Evolutionary conservation across 2,888 invertebrate genomes (phyloP), one percentile per base, ranked within the genome.

Genomic region (Cyclophora punctaria): DNA sequence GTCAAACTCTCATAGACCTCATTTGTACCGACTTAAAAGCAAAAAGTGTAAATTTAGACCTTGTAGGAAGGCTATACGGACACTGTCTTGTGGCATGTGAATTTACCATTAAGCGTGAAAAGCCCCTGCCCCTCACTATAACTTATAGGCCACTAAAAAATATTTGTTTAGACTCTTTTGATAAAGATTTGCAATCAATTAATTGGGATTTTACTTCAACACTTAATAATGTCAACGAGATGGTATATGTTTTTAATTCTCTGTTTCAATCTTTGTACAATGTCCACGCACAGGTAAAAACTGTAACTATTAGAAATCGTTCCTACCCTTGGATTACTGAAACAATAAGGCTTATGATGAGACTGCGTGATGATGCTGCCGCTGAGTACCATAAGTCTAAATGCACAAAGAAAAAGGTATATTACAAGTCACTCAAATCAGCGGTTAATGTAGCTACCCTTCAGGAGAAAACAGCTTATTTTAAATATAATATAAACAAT

Each of bases 1-100:
- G 46, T 2, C 44, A 48, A 34, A 46, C 48, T 2, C 47, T 52
- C 6, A 52, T 52, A 33, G 51, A 52, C 41, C 46, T 52, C 2
- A 47, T 51, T 0, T 51, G 51, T 20, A 48, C 51, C 1, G 48
- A 51, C 40, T 35, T 51, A 34, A 33, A 6, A 3, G 46, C 48
- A 2, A 43, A 7, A 46, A 48, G n/a, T 37, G 6, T 51, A 7
- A 43, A 43, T 6, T 3, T 51, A 7, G 51, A 51, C 6, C 45
- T 37, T 40, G 46, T 51, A 5, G 51, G 51, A 7, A 37, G 4
- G 5, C 44, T 51, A 3, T 46, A 48, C 6, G 48, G 47, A 2
- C 52, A 52, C 7, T 52, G 48, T 45, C 3, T 45, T 5, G 40
- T 48, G 34, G n/a, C 33, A 3, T 48, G 48, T 7, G 48, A 48